Evolutionary conservation across 92 coral and sea anemone genomes (phyloP), one percentile per base, ranked within the genome.

Genomic region (Porites evermanni): DNA sequence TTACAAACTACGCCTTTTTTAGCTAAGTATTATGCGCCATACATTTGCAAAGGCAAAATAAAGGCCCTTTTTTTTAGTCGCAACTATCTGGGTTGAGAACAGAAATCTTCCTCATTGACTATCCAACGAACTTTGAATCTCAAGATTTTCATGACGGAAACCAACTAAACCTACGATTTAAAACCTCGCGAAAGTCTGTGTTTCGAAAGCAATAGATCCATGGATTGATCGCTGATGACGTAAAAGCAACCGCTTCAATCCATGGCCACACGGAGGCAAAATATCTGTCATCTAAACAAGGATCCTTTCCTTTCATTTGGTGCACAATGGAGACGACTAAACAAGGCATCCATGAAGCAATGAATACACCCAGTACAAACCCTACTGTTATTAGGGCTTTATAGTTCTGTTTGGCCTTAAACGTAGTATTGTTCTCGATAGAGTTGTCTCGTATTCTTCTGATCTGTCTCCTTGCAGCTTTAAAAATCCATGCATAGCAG

Each of bases 191-290:
- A 79, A 79, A 79, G 10, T 38, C 83, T 18, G 44, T n/a, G 9
- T 64, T 66, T 47, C 83, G 71, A 20, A 79, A 66, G 12, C 60
- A 79, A 11, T 79, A 79, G 13, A 79, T 79, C 72, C 59, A 64
- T 4, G 83, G 83, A 21, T 79, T 79, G 44, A 79, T 64, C 72
- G 83, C 54, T 8, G 83, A 79, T 64, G 83, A 79, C 44, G 83
- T 38, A 79, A 79, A 50, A 0, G 72, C 83, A 24, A 29, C 20
- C n/a, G 83, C 73, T 50, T 79, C 83, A 47, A 66, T 50, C 83
- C 83, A 79, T 8, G 72, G 71, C 83, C 83, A 79, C 73, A 63
- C 70, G 6, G 47, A 18, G 64, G 6, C 4, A 20, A 4, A 1
- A 17, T 59, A 53, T 65, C 65, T 44, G 19, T 44, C 3, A 18